A percentile compares a stretch with the other conserved stretches of the same genome.
Evolutionary conservation across 2,888 invertebrate species (phyloP).

Genomic region (Plagodis dolabraria): DNA sequence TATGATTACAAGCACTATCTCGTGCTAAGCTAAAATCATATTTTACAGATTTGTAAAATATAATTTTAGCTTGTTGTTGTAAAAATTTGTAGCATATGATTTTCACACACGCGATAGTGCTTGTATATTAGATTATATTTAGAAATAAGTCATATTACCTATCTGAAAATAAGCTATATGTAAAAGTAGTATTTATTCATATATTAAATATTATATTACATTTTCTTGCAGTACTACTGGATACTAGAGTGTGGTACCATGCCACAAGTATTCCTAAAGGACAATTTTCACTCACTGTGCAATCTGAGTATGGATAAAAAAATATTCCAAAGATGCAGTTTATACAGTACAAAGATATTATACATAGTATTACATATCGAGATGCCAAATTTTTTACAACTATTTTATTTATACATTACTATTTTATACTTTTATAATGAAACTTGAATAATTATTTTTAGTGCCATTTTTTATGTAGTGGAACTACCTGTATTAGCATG

Average conservation of each 20-base stretch:
- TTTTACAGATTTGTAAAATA: no score
- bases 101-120: no score
- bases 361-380: slow-evolving; percentile 67
- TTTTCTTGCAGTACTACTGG: slow-evolving; percentile 88
- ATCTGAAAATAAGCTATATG: no score
- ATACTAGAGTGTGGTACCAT: slow-evolving; percentile 97
- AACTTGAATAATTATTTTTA: slow-evolving; percentile 16
- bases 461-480: slow-evolving; percentile 75
- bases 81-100: no score
- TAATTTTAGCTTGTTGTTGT: no score
- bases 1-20: no score
- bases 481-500: slow-evolving; percentile 58
- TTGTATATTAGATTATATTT: no score
- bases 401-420: slow-evolving; percentile 48
- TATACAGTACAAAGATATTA: slow-evolving; percentile 56
- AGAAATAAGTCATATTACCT: no score
- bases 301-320: slow-evolving; percentile 92
- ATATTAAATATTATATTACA: slow-evolving; percentile 2
- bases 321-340: slow-evolving; percentile 46
- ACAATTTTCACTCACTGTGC: slow-evolving; percentile 93
- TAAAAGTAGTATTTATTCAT: no score
- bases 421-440: slow-evolving; percentile 51
- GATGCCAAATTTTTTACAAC: slow-evolving; percentile 71
- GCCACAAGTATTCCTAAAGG: slow-evolving; percentile 92
- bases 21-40: no score